Evolutionary conservation across 1,140 invertebrate species (phyloP), one percentile per base, ranked within the genome.

Genomic region (Trichonephila inaurata): DNA sequence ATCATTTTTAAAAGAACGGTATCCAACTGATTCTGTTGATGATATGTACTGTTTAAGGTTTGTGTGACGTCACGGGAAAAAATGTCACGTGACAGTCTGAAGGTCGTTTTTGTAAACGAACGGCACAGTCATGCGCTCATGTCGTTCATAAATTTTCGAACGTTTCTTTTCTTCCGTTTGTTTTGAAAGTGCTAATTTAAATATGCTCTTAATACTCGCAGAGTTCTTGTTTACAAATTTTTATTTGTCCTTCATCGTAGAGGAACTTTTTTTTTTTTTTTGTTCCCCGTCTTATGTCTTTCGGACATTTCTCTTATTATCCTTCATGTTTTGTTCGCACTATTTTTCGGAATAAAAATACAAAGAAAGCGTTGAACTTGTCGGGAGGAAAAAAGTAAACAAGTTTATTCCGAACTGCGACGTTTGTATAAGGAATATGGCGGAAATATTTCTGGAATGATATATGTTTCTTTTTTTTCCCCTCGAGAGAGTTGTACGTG

Each of bases 81-180:
- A 51, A 51, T 51, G 72, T 77, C 72, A 77, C 72, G 72, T 77
- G 72, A 77, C 28, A 33, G 72, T 77, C 72, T 77, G 72, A 77
- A 77, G 72, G 72, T 77, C 72, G 72, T 69, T 69, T 51, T 51
- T 5, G 7, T 51, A 51, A 51, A 51, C 4, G 62, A 51, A 51
- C 4, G 19, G 6, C 18, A 77, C 72, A 77, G 72, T 77, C 72
- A 77, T 77, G 72, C 28, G 72, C 72, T 14, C 72, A 77, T 64
- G 72, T 40, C 72, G 72, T 77, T 77, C 72, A 77, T 77, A 77
- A 77, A 77, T 77, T 64, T 77, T 77, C 33, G 72, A 19, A 18
- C 66, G 6, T 69, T 28, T 69, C 21, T 69, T 69, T 69, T 24
- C 10, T 0, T 24, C 66, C n/a, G 24, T 77, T 33, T 77, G 72